phyloP scores from a whole-genome alignment of 2,888 invertebrate genomes.

The Macrophya alboannulata region DNA sequence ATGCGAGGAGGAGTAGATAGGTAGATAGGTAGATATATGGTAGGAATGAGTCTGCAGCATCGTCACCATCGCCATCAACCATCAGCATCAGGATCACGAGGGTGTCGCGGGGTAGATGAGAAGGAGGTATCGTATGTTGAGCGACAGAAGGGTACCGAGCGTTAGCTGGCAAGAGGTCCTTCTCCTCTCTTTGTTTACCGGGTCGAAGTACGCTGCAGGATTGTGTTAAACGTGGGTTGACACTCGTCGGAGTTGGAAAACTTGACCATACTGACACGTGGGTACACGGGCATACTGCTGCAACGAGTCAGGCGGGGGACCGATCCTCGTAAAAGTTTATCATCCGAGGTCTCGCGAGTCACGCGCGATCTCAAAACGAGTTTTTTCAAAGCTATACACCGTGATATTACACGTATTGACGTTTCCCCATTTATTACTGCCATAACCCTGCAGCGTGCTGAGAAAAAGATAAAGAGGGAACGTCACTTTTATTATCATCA shows the following conservation, averaged over 20 bases:
- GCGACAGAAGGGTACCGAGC: slow-evolving; percentile 72
- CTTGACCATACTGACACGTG: slow-evolving; percentile 48
- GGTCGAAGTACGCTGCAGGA: slow-evolving; percentile 45
- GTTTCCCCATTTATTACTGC: slow-evolving; percentile 27
- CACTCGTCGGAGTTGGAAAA: slow-evolving; percentile 50
- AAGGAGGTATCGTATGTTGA: slow-evolving; percentile 72
- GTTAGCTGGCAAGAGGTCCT: slow-evolving; percentile 58
- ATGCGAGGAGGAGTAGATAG: not conserved
- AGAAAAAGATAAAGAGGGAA: not conserved
- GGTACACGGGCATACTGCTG: slow-evolving; percentile 37
- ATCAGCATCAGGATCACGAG: not conserved
- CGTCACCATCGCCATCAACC: slow-evolving; percentile 18
- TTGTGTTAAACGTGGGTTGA: slow-evolving; percentile 51
- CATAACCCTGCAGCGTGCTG: not conserved
- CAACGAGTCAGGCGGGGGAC: slow-evolving; percentile 11
- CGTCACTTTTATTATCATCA: not conserved
- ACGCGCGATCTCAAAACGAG: slow-evolving; percentile 36
- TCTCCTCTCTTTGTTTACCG: not conserved
- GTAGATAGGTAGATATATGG: not conserved
- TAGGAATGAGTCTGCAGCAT: not conserved
- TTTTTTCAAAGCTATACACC: slow-evolving; percentile 33
- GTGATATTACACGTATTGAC: slow-evolving; percentile 27
- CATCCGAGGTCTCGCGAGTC: slow-evolving; percentile 31
- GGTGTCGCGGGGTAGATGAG: not conserved
- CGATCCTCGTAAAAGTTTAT: slow-evolving; percentile 50